These are phyloP conservation scores for Drosophila pachea DNA, from an alignment of 1,140 invertebrate species.

Conservation along the genomic window DNA sequence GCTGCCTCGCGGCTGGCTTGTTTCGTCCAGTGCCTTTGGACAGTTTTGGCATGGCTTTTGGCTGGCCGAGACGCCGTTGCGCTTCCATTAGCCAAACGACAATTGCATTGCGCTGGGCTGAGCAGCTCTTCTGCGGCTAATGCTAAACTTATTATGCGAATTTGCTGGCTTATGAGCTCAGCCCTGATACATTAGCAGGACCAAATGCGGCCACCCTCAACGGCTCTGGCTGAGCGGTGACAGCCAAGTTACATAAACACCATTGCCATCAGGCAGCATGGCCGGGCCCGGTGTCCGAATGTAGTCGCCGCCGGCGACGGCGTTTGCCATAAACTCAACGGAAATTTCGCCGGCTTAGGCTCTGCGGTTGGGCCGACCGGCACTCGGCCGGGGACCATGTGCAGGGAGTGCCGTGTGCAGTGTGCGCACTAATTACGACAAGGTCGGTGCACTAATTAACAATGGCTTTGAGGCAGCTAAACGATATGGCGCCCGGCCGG, in stretches of 20 bases:
- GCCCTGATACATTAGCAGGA: conserved; percentile 3
- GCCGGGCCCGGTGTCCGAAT: neutral
- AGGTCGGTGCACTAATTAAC: conserved; percentile 74
- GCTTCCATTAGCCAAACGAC: conserved; percentile 17
- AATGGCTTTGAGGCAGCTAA: conserved; percentile 70
- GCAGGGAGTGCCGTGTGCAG: conserved; percentile 35
- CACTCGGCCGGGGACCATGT: neutral
- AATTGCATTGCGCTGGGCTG: conserved; percentile 48
- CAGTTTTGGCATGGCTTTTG: too few relatives aligned
- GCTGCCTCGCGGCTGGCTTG: neutral
- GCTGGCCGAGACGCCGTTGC: neutral
- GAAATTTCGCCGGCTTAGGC: conserved; percentile 41
- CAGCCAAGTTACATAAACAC: neutral
- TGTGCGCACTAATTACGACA: too few relatives aligned
- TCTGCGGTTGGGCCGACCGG: neutral
- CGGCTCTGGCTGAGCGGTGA: too few relatives aligned
- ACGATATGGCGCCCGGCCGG: conserved; percentile 48
- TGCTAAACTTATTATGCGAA: conserved; percentile 63
- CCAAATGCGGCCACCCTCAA: neutral
- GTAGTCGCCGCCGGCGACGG: conserved; percentile 23
- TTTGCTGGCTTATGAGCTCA: conserved; percentile 47
- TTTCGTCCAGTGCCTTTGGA: too few relatives aligned
- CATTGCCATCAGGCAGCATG: too few relatives aligned
- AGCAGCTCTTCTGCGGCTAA: conserved; percentile 35
- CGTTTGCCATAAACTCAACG: conserved; percentile 50